Evolutionary conservation across 2,888 invertebrate species (phyloP).

Genomic region (Campoplex capitator): DNA sequence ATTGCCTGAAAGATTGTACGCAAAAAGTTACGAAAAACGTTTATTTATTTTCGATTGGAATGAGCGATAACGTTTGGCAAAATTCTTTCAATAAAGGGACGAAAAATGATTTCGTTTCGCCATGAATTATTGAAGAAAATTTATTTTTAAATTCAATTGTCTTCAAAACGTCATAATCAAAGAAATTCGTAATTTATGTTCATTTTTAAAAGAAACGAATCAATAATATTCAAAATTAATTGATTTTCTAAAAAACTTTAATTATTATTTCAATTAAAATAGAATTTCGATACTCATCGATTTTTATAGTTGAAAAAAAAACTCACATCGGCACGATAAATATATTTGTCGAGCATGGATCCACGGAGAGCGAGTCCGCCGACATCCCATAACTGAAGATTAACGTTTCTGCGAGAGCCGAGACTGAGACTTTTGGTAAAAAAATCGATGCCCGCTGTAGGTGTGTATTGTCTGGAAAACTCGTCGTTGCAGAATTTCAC

Average conservation of each 20-base stretch:
- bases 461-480: constrained; percentile 87
- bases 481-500: constrained; percentile 89
- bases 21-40: not conserved
- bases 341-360: constrained; percentile 91
- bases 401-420: constrained; percentile 87
- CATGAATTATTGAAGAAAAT: not conserved
- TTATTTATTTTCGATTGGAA: no score
- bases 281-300: no score
- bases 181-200: not conserved
- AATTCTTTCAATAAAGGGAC: no score
- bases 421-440: constrained; percentile 88
- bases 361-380: constrained; percentile 92
- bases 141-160: not conserved
- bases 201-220: not conserved
- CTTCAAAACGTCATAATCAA: not conserved
- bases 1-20: constrained; percentile 87
- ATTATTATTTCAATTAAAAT: no score
- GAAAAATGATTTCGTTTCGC: no score
- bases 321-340: constrained; percentile 90
- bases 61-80: no score
- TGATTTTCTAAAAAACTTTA: no score
- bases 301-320: not conserved
- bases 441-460: constrained; percentile 91
- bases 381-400: constrained; percentile 93
- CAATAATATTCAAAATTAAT: no score